phyloP scores from a whole-genome alignment of 2,888 invertebrate genomes.

The Drosophila picticornis region DNA sequence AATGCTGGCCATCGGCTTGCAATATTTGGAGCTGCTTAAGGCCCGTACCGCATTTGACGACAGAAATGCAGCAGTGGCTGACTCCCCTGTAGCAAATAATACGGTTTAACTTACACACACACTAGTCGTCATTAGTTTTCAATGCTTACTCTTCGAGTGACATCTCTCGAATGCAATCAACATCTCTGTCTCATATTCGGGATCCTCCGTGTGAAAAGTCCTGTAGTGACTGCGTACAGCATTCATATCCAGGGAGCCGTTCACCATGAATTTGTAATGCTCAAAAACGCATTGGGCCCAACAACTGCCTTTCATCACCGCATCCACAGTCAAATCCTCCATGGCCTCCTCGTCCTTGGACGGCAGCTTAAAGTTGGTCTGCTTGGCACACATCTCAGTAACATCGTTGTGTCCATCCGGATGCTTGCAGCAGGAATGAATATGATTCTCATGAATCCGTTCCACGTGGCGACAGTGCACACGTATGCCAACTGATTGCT shows the following conservation, averaged over 20 bases:
- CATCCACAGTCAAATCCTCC: conserved; percentile 68
- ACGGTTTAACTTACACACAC: background rate
- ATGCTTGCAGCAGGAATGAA: conserved; percentile 75
- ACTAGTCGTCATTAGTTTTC: background rate
- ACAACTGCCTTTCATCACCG: conserved; percentile 61
- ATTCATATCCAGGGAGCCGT: conserved; percentile 60
- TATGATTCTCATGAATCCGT: conserved; percentile 71
- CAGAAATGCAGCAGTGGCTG: conserved; percentile 47
- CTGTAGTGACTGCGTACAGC: conserved; percentile 60
- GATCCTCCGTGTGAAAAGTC: conserved; percentile 55
- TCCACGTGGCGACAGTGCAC: conserved; percentile 59
- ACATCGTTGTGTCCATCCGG: conserved; percentile 75
- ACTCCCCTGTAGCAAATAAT: conserved; percentile 55
- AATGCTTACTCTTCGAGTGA: conserved; percentile 57
- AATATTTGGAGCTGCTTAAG: conserved; percentile 48
- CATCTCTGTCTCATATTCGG: conserved; percentile 74
- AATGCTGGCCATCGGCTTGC: conserved; percentile 67
- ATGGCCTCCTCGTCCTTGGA: conserved; percentile 62
- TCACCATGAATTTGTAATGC: conserved; percentile 55
- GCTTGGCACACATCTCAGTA: conserved; percentile 61
- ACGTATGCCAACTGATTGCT: conserved; percentile 11
- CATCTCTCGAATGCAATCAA: conserved; percentile 64
- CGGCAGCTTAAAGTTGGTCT: conserved; percentile 66
- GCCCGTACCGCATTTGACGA: conserved; percentile 34
- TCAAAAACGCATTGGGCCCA: conserved; percentile 75